Conservation (phyloP, 1,140 invertebrate genomes). For the Melipona quadrifasciata region DNA sequence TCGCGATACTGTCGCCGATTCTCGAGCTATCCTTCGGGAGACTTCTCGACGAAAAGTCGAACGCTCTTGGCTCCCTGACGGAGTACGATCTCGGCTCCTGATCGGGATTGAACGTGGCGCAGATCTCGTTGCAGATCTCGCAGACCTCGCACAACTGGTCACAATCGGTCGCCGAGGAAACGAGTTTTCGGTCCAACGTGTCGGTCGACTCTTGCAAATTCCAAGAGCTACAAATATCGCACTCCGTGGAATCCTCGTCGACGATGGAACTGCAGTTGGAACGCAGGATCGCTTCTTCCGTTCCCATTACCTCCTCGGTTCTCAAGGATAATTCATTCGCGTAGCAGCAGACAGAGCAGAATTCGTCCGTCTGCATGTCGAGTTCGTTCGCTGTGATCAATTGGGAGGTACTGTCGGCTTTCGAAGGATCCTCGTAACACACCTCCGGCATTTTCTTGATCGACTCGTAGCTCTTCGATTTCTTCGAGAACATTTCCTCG, state of each 20-base stretch:
- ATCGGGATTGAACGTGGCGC: slow-evolving; percentile 54
- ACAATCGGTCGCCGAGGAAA: slow-evolving; percentile 21
- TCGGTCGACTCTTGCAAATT: slow-evolving; percentile 71
- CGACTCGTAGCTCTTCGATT: slow-evolving; percentile 79
- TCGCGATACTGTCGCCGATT: slow-evolving; percentile 20
- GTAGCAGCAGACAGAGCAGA: slow-evolving; percentile 77
- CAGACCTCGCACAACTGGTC: slow-evolving; percentile 73
- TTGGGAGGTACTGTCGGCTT: slow-evolving; percentile 71
- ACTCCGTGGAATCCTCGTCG: slow-evolving; percentile 75
- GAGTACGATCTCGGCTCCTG: slow-evolving; percentile 36
- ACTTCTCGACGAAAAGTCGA: slow-evolving; percentile 25
- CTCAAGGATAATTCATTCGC: slow-evolving; percentile 67
- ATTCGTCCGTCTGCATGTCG: slow-evolving; percentile 73
- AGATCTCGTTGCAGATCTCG: slow-evolving; percentile 77
- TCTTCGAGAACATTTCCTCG: slow-evolving; percentile 70
- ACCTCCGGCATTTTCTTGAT: slow-evolving; percentile 71
- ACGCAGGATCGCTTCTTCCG: slow-evolving; percentile 69
- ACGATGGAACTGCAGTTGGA: slow-evolving; percentile 76
- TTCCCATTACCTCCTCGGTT: slow-evolving; percentile 53
- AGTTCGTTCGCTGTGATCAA: slow-evolving; percentile 68
- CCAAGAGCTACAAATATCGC: slow-evolving; percentile 78
- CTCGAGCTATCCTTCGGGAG: slow-evolving; percentile 36
- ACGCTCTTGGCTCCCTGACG: neutral
- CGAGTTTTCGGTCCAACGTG: slow-evolving; percentile 45
- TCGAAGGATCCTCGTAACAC: slow-evolving; percentile 52